Evolutionary conservation across 2,888 invertebrate genomes (phyloP).

Genomic region (Parascotia fuliginaria): DNA sequence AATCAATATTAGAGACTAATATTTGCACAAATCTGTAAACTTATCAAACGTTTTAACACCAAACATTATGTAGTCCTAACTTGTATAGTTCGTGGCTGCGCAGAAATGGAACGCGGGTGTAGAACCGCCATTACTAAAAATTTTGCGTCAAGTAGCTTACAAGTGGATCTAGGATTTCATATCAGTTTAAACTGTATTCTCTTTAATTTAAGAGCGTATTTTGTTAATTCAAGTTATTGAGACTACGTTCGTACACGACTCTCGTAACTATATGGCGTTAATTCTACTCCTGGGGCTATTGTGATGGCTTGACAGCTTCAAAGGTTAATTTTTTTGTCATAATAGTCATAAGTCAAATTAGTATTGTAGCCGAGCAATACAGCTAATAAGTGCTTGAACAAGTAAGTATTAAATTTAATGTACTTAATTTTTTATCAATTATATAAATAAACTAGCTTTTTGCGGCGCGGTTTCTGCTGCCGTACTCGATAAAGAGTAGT

Average conservation of each 20-base stretch:
- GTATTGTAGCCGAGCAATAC: conserved; percentile 17
- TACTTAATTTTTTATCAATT: too few species aligned
- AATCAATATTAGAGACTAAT: conserved; percentile 71
- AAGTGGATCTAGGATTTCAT: neutral
- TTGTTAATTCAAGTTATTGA: neutral
- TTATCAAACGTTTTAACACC: conserved; percentile 78
- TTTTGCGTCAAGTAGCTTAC: conserved; percentile 11
- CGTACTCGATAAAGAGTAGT: too few species aligned
- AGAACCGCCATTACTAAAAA: conserved; percentile 16
- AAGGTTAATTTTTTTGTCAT: conserved; percentile 32
- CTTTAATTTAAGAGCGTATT: neutral
- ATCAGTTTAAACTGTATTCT: conserved; percentile 6
- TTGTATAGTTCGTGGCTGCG: conserved; percentile 52
- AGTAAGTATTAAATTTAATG: too few species aligned
- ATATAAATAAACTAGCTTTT: too few species aligned
- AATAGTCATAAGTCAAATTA: conserved; percentile 29
- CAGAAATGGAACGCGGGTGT: conserved; percentile 20
- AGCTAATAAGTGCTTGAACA: neutral
- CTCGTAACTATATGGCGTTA: conserved; percentile 32
- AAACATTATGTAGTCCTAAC: conserved; percentile 67
- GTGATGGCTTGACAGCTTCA: conserved; percentile 23
- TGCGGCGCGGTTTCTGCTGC: too few species aligned
- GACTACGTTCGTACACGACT: conserved; percentile 13
- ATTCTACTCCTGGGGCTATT: conserved; percentile 22
- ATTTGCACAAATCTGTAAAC: conserved; percentile 77